phyloP scores from a whole-genome alignment of 2,797 vertebrate genomes.

The Gymnocypris eckloni region DNA sequence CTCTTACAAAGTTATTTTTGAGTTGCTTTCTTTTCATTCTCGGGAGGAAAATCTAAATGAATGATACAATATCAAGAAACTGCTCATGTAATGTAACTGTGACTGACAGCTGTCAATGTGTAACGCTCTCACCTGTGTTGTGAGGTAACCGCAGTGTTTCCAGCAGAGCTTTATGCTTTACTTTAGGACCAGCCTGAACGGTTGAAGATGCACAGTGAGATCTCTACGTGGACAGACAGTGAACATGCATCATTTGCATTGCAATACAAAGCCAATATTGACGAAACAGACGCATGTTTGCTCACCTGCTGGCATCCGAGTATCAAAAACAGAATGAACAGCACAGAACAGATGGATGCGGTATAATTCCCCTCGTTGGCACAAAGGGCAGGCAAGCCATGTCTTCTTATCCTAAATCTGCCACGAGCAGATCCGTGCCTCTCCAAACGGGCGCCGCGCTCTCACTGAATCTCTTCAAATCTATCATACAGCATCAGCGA shows the following conservation, averaged over 20 bases:
- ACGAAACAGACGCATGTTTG: conserved; percentile 15
- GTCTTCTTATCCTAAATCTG: conserved; percentile 53
- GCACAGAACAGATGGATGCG: conserved; percentile 28
- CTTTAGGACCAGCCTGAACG: conserved; percentile 46
- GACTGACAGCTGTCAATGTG: conserved; percentile 11
- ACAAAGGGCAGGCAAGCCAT: conserved; percentile 66
- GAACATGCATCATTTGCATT: conserved; percentile 30
- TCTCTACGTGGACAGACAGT: conserved; percentile 44
- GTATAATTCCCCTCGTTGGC: conserved; percentile 54
- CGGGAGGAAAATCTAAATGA: neutral
- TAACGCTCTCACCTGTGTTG: conserved; percentile 74
- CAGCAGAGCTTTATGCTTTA: conserved; percentile 64
- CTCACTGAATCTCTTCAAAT: conserved; percentile 15
- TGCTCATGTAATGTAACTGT: neutral
- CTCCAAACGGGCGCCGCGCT: conserved; percentile 40
- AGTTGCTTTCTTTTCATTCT: neutral
- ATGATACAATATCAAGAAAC: neutral
- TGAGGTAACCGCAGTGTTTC: conserved; percentile 73
- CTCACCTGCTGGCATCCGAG: conserved; percentile 72
- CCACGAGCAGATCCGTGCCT: conserved; percentile 12
- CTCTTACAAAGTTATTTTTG: neutral
- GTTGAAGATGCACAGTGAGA: conserved; percentile 22
- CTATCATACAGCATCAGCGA: conserved; percentile 5
- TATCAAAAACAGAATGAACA: conserved; percentile 66
- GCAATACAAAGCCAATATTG: neutral